A percentile compares a stretch with the other conserved stretches of the same genome.
phyloP scores from a whole-genome alignment of 2,797 vertebrate genomes.

The Heliangelus exortis region DNA sequence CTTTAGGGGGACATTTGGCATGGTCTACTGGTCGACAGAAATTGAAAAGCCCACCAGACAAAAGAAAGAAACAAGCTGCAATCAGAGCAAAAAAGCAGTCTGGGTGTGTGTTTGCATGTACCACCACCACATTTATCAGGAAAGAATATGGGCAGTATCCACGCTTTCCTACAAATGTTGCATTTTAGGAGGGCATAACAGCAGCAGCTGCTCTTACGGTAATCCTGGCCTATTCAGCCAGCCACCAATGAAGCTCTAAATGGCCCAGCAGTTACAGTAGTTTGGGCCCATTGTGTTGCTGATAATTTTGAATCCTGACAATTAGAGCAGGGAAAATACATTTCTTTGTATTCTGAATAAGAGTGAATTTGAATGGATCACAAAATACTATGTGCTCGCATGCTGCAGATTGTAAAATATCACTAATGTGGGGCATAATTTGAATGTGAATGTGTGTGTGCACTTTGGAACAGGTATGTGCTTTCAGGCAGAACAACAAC shows the following conservation, averaged over 20 bases:
- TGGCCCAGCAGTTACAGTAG: conserved; percentile 62
- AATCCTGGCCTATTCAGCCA: conserved; percentile 58
- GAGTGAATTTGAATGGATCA: conserved; percentile 32
- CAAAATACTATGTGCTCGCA: not conserved
- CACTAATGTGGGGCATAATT: not conserved
- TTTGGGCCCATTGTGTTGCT: conserved; percentile 59
- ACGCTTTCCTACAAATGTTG: conserved; percentile 33
- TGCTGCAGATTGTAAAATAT: not conserved
- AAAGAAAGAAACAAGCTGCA: conserved; percentile 64
- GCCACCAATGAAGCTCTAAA: conserved; percentile 42
- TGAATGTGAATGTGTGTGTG: not conserved
- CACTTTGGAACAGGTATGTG: conserved; percentile 33
- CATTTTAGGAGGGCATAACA: conserved; percentile 38
- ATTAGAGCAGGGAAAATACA: conserved; percentile 47
- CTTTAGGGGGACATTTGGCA: conserved; percentile 28
- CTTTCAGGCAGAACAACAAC: not conserved
- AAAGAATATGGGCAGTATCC: conserved; percentile 29
- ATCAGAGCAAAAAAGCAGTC: conserved; percentile 47
- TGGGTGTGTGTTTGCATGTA: not conserved
- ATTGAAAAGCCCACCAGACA: conserved; percentile 51
- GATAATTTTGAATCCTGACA: conserved; percentile 65
- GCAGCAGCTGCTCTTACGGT: conserved; percentile 66
- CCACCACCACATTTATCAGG: conserved; percentile 18
- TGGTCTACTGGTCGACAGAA: not conserved
- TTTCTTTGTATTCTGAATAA: conserved; percentile 56